A percentile compares a stretch with the other conserved stretches of the same genome.
phyloP scores from a whole-genome alignment of 2,888 invertebrate genomes.

The Tuta absoluta region DNA sequence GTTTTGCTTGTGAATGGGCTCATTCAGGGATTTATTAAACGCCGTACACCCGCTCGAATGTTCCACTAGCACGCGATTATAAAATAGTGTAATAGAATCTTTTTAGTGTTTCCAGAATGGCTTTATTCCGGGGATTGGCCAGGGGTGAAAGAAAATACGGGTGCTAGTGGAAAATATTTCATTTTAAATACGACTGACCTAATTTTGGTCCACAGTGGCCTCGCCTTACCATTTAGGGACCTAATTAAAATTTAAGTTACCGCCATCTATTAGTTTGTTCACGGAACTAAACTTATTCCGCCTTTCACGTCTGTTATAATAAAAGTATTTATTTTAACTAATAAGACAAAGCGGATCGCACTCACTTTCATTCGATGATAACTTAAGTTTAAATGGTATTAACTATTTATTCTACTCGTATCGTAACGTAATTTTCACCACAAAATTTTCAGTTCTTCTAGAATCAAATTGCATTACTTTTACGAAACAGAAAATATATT shows the following conservation, averaged over 20 bases:
- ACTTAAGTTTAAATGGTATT: too few relatives aligned
- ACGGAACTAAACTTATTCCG: too few relatives aligned
- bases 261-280: neutral
- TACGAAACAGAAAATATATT: too few relatives aligned
- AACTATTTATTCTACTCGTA: too few relatives aligned
- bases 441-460: too few relatives aligned
- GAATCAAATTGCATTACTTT: too few relatives aligned
- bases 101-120: slow-evolving; percentile 7
- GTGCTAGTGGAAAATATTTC: neutral
- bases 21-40: slow-evolving; percentile 2
- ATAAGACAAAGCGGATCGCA: too few relatives aligned
- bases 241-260: neutral
- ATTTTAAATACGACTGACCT: neutral
- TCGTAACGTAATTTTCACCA: too few relatives aligned
- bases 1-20: neutral
- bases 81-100: slow-evolving; percentile 14
- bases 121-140: slow-evolving; percentile 9
- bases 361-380: too few relatives aligned
- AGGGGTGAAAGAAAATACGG: neutral
- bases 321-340: too few relatives aligned
- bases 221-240: neutral
- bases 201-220: neutral
- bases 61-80: neutral
- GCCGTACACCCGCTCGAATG: neutral
- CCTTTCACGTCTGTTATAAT: too few relatives aligned